These are phyloP conservation scores for Pyrocephalus nanus DNA, from an alignment of 2,797 vertebrate genomes.

Conservation along the genomic window DNA sequence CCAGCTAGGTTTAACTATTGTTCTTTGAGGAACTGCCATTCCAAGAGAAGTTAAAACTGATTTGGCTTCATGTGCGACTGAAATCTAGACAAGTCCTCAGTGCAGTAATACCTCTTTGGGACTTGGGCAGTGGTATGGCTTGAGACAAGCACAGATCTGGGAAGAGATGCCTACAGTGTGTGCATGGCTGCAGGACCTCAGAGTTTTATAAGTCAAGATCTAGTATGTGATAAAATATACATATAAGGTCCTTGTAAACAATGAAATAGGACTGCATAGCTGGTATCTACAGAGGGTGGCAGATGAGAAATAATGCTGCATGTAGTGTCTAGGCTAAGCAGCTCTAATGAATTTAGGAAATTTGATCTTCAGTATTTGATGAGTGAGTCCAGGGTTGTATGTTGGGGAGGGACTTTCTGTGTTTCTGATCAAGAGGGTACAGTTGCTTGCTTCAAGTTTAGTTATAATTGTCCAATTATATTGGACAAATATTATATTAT, in stretches of 20 bases:
- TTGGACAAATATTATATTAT: too few relatives aligned
- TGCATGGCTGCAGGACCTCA: neutral
- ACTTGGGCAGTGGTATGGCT: neutral
- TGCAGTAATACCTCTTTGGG: neutral
- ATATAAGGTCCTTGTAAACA: neutral
- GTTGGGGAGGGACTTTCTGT: neutral
- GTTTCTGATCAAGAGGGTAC: neutral
- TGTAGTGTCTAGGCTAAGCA: neutral
- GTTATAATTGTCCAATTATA: neutral
- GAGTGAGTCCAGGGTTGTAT: neutral
- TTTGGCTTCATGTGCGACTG: neutral
- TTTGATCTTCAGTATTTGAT: neutral
- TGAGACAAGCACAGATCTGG: neutral
- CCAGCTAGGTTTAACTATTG: neutral
- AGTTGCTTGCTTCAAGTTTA: neutral
- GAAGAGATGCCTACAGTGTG: neutral
- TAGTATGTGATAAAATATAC: neutral
- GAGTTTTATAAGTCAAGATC: neutral
- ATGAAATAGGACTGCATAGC: neutral
- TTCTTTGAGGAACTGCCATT: neutral
- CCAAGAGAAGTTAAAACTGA: neutral
- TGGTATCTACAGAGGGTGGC: neutral
- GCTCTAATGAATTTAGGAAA: neutral
- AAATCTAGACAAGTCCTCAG: neutral
- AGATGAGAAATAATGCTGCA: neutral